phyloP scores from a whole-genome alignment of 2,113 vertebrate species.

The Sakesphorus luctuosus region DNA sequence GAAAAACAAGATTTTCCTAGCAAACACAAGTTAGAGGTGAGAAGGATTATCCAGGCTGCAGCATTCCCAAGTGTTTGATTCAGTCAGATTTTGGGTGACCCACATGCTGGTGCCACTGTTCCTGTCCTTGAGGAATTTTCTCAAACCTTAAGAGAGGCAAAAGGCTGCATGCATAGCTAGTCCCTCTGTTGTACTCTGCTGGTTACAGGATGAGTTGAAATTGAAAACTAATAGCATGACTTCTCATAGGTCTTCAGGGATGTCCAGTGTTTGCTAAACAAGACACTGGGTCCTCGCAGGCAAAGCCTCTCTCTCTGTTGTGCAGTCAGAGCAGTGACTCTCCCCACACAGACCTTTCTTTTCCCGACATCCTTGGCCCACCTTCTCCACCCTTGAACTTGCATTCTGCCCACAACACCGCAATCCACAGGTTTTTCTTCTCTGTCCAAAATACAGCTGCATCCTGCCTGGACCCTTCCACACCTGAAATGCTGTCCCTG shows the following conservation, averaged over 20 bases:
- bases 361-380: neutral
- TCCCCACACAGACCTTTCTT: neutral
- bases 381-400: neutral
- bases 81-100: neutral
- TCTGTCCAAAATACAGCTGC: neutral
- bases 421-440: neutral
- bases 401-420: neutral
- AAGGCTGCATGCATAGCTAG: neutral
- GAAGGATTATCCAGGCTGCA: neutral
- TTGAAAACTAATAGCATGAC: neutral
- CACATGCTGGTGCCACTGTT: neutral
- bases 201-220: neutral
- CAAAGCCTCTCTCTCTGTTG: neutral
- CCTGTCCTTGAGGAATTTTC: neutral
- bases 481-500: fast-evolving
- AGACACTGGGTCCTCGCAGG: neutral
- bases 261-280: neutral
- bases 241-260: neutral
- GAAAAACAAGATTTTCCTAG: neutral
- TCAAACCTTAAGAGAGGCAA: neutral
- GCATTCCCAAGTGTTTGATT: neutral
- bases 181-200: neutral
- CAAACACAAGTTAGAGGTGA: neutral
- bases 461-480: neutral
- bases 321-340: fast-evolving